A percentile compares a stretch with the other conserved stretches of the same genome.
Evolutionary conservation across 2,113 vertebrate genomes (phyloP).

Genomic region (Dolichotis patagonum): DNA sequence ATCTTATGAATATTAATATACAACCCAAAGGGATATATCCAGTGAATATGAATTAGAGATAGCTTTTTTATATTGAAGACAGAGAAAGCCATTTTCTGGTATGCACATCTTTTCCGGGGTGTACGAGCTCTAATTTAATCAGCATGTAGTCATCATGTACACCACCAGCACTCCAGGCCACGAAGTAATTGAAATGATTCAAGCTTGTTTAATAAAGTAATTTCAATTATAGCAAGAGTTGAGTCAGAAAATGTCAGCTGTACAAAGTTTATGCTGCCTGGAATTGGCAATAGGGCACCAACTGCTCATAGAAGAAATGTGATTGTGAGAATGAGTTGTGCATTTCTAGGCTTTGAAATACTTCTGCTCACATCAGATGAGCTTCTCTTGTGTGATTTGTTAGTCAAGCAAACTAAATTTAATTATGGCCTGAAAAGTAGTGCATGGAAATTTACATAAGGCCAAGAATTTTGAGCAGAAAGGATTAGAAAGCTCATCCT

Average conservation of each 20-base stretch:
- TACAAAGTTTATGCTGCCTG: constrained; percentile 78
- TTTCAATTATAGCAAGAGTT: constrained; percentile 84
- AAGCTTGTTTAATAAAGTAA: constrained; percentile 86
- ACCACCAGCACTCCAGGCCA: constrained; percentile 81
- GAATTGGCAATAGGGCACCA: constrained; percentile 71
- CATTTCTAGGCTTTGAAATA: constrained; percentile 58
- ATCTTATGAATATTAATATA: constrained; percentile 85
- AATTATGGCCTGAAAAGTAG: background rate
- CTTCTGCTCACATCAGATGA: constrained; percentile 21
- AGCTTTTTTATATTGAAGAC: constrained; percentile 75
- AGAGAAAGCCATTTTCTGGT: constrained; percentile 80
- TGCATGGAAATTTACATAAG: background rate
- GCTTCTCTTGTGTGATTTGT: constrained; percentile 44
- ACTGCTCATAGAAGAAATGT: constrained; percentile 39
- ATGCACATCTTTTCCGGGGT: constrained; percentile 80
- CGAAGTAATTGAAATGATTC: constrained; percentile 84
- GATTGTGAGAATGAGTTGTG: constrained; percentile 17
- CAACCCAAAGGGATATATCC: constrained; percentile 81
- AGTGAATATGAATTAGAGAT: constrained; percentile 81
- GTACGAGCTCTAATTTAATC: constrained; percentile 82
- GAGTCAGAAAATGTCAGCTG: constrained; percentile 83
- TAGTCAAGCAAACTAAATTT: constrained; percentile 37
- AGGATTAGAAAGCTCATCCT: background rate
- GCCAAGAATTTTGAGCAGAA: constrained; percentile 26
- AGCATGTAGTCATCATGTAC: constrained; percentile 81